Evolutionary conservation across 2,888 invertebrate species (phyloP), one percentile per base, ranked within the genome.

Genomic region (Dexiosoma caninum): DNA sequence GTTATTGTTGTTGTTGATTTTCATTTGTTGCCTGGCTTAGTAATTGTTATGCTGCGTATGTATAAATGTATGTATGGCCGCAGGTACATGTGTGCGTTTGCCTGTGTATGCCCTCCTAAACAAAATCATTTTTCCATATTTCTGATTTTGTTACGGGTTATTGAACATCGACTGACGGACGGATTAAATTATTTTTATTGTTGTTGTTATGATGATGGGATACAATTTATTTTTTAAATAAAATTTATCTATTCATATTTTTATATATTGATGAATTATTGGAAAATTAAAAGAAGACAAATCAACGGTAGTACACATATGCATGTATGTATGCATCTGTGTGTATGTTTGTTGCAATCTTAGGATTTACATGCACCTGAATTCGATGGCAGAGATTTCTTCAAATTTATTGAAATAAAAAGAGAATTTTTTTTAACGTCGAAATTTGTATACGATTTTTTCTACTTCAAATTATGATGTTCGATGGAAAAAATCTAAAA

Each of bases 71-170:
- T n/a, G n/a, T n/a, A n/a, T n/a, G n/a, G n/a, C n/a, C n/a, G n/a
- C n/a, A n/a, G n/a, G n/a, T n/a, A n/a, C n/a, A 12, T 49, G 21
- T 46, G 16, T 14, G 7, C 4, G 14, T 46, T 3, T 77, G 46
- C 23, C 1, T 51, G 30, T 51, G 62, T 62, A 23, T 53, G 70
- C 42, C 53, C 51, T 74, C 19, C 40, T 35, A 16, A 32, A 51
- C 23, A 59, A 75, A 51, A 69, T 59, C 60, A 57, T 64, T 62
- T 77, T 40, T 62, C 46, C 49, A 62, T 83, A 82, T 83, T 82
- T 82, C 83, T 82, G 83, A 84, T 84, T 83, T 80, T 83, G 83
- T 78, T 83, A 78, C 66, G 81, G 81, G 83, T 79, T 84, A 84
- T 84, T 84, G 84, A 84, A 69, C 79, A 82, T 66, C 27, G 10